Percentiles rank a stretch among this genome's conserved stretches.
Evolutionary conservation across 2,797 vertebrate species (phyloP).

Genomic region (Hapalemur alaotrensis): DNA sequence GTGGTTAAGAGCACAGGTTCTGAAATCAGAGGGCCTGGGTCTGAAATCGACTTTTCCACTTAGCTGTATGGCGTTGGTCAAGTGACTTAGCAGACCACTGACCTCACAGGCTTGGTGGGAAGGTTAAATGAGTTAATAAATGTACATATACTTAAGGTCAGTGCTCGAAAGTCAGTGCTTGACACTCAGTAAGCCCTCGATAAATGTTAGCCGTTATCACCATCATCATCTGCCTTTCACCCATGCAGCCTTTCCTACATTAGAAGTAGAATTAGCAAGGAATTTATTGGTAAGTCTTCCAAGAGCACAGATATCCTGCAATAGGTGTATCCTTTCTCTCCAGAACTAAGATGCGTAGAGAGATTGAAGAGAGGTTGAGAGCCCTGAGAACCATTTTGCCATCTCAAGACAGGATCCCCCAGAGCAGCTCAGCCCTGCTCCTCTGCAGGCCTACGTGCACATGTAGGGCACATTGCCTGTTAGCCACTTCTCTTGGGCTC

Average conservation of each 20-base stretch:
- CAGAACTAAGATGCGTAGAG: neutral
- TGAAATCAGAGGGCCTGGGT: neutral
- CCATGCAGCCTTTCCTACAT: neutral
- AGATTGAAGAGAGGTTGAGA: neutral
- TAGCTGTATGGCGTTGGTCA: neutral
- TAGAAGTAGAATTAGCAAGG: neutral
- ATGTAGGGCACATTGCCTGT: rapidly evolving
- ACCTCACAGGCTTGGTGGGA: neutral
- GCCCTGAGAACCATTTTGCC: neutral
- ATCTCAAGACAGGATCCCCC: neutral
- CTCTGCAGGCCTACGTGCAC: neutral
- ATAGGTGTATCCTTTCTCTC: neutral
- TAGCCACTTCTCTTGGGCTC: neutral
- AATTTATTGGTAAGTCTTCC: neutral
- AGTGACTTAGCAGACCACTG: neutral
- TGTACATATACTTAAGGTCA: neutral
- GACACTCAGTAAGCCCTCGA: neutral
- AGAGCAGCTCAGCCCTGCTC: neutral
- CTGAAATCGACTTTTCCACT: neutral
- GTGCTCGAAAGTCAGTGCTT: neutral
- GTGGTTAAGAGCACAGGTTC: neutral
- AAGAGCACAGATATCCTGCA: neutral
- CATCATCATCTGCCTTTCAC: neutral
- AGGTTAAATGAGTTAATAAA: neutral
- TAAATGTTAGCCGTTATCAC: neutral